phyloP scores from a whole-genome alignment of 64 coral and sea anemone species.

The Stichodactyla helianthus region DNA sequence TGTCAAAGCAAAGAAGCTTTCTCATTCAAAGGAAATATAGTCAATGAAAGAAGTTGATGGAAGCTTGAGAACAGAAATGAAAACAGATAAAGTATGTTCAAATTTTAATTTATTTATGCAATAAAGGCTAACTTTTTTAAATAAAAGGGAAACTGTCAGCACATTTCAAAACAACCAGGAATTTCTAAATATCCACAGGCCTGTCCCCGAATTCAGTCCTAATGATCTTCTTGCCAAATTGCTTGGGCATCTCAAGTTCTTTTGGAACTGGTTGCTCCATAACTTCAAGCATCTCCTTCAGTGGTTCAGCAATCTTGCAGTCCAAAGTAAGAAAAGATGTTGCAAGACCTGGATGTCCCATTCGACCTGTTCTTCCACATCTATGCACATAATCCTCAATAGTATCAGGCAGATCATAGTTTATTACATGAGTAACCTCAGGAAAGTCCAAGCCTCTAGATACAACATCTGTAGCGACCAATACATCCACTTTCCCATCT shows the following conservation, averaged over 20 bases:
- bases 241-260: slow-evolving; percentile 81
- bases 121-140: background rate
- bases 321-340: slow-evolving; percentile 92
- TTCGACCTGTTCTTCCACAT: slow-evolving; percentile 91
- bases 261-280: slow-evolving; percentile 83
- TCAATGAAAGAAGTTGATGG: no score
- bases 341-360: slow-evolving; percentile 80
- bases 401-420: slow-evolving; percentile 88
- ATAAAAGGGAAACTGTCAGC: background rate
- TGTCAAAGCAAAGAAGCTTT: no score
- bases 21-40: no score
- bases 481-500: slow-evolving; percentile 86
- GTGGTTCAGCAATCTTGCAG: slow-evolving; percentile 89
- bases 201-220: slow-evolving; percentile 94
- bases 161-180: background rate
- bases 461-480: slow-evolving; percentile 87
- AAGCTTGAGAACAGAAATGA: no score
- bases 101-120: no score
- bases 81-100: no score
- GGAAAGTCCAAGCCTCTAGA: slow-evolving; percentile 97
- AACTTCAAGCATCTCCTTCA: slow-evolving; percentile 84
- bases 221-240: slow-evolving; percentile 97
- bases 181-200: background rate
- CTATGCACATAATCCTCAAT: slow-evolving; percentile 97
- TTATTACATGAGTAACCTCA: slow-evolving; percentile 88